A percentile compares a stretch with the other conserved stretches of the same genome.
Conservation (phyloP, 1,140 invertebrate species). For the Drosophila tristis region DNA sequence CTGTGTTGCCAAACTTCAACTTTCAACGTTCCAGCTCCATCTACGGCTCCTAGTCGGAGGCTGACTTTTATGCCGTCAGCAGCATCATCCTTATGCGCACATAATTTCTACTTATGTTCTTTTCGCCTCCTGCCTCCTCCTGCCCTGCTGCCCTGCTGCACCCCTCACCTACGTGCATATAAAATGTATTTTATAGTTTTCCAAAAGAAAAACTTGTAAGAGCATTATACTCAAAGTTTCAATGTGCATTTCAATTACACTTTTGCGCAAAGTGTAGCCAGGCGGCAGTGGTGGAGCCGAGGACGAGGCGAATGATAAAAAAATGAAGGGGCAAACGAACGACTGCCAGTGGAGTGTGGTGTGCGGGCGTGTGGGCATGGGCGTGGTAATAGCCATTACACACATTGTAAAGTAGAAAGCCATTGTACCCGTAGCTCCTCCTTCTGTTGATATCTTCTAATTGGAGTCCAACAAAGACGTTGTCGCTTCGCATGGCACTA, state of each 20-base stretch:
- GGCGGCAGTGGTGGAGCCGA: not conserved
- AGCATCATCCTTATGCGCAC: conserved; percentile 59
- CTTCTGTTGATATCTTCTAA: conserved; percentile 44
- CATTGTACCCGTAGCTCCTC: conserved; percentile 22
- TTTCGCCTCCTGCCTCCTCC: conserved; percentile 15
- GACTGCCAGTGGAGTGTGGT: not conserved
- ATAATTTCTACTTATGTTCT: conserved; percentile 69
- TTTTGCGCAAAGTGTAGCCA: conserved; percentile 43
- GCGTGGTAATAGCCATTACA: conserved; percentile 31
- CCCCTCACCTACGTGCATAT: conserved; percentile 32
- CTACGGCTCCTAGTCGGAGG: conserved; percentile 17
- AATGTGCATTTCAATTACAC: conserved; percentile 70
- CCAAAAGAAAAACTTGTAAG: conserved; percentile 59
- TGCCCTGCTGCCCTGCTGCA: not conserved
- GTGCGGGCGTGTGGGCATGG: conserved; percentile 22
- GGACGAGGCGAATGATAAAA: conserved; percentile 42
- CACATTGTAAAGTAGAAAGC: conserved; percentile 33
- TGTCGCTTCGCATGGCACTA: conserved; percentile 13
- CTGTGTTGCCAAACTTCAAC: conserved; percentile 1
- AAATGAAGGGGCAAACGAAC: conserved; percentile 22
- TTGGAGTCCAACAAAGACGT: conserved; percentile 39
- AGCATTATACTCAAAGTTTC: conserved; percentile 70
- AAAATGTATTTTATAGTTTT: conserved; percentile 70
- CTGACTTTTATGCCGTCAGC: conserved; percentile 65
- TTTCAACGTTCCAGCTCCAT: not conserved